Conservation (phyloP, 2,797 vertebrate genomes). For the Poecilia velifera region DNA sequence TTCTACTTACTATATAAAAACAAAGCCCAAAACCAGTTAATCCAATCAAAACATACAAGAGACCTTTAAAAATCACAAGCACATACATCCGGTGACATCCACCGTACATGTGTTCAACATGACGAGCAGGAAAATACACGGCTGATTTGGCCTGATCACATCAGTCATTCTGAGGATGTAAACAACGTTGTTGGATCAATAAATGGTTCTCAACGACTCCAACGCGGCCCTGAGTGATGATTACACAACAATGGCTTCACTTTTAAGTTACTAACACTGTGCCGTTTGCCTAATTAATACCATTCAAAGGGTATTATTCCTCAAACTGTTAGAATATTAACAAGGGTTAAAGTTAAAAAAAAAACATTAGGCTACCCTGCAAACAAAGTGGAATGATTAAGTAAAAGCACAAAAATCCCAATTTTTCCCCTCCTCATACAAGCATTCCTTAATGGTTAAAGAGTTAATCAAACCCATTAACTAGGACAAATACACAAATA, state of each 20-base stretch:
- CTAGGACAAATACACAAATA: slow-evolving; percentile 27
- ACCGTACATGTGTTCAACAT: slow-evolving; percentile 42
- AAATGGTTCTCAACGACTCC: slow-evolving; percentile 43
- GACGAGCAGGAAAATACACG: slow-evolving; percentile 40
- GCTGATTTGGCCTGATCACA: slow-evolving; percentile 18
- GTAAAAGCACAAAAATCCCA: slow-evolving; percentile 36
- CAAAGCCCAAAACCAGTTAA: slow-evolving; percentile 49
- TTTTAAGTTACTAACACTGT: slow-evolving; percentile 63
- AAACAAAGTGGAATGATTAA: slow-evolving; percentile 33
- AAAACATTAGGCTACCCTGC: slow-evolving; percentile 25
- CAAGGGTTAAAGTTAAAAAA: slow-evolving; percentile 35
- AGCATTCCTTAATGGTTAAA: slow-evolving; percentile 28
- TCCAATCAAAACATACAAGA: slow-evolving; percentile 33
- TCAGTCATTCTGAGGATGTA: slow-evolving; percentile 43
- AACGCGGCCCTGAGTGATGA: slow-evolving; percentile 60
- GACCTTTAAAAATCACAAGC: slow-evolving; percentile 45
- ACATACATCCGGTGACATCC: slow-evolving; percentile 39
- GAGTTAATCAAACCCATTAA: slow-evolving; percentile 13
- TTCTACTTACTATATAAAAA: slow-evolving; percentile 64
- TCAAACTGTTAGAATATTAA: slow-evolving; percentile 39
- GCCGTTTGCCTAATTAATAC: slow-evolving; percentile 35
- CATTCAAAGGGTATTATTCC: slow-evolving; percentile 37
- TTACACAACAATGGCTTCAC: slow-evolving; percentile 43
- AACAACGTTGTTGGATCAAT: slow-evolving; percentile 43
- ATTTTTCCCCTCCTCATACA: slow-evolving; percentile 13